Evolutionary conservation across 2,113 vertebrate genomes (phyloP).

Genomic region (Lucifuga dentata): DNA sequence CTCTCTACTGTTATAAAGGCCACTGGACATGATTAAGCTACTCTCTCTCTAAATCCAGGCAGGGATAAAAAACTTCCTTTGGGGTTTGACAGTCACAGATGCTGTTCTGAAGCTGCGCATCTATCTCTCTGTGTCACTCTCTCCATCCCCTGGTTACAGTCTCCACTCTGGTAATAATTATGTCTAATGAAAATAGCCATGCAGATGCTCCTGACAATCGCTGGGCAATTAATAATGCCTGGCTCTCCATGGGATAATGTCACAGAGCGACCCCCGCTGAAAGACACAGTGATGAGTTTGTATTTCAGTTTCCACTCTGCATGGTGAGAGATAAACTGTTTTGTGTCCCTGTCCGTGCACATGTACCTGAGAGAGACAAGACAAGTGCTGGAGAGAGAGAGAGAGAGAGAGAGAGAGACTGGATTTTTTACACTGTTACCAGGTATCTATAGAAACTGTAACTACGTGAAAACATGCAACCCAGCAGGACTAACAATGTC

Average conservation of each 20-base stretch:
- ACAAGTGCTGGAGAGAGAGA: background rate
- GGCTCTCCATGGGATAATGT: slow-evolving; percentile 68
- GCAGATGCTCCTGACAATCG: slow-evolving; percentile 64
- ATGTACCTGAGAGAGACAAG: slow-evolving; percentile 10
- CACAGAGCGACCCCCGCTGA: slow-evolving; percentile 46
- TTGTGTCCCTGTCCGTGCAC: slow-evolving; percentile 6
- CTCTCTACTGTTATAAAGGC: slow-evolving; percentile 20
- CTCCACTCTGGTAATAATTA: slow-evolving; percentile 62
- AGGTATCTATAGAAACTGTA: slow-evolving; percentile 6
- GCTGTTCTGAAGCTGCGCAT: slow-evolving; percentile 38
- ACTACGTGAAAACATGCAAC: slow-evolving; percentile 20
- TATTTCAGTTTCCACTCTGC: slow-evolving; percentile 52
- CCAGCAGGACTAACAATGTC: slow-evolving; percentile 24
- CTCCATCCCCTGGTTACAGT: slow-evolving; percentile 49
- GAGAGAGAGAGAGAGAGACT: background rate
- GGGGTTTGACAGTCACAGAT: slow-evolving; percentile 48
- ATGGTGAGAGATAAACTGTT: slow-evolving; percentile 2
- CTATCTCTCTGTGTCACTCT: slow-evolving; percentile 1
- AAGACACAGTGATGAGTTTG: slow-evolving; percentile 39
- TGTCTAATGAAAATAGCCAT: slow-evolving; percentile 54
- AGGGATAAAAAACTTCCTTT: slow-evolving; percentile 27
- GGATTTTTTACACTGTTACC: too few species aligned
- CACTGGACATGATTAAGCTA: slow-evolving; percentile 21
- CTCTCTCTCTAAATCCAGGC: background rate
- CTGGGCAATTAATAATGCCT: slow-evolving; percentile 69